phyloP scores from a whole-genome alignment of 2,888 invertebrate species.

The Mesorhabditis spiculigera region DNA sequence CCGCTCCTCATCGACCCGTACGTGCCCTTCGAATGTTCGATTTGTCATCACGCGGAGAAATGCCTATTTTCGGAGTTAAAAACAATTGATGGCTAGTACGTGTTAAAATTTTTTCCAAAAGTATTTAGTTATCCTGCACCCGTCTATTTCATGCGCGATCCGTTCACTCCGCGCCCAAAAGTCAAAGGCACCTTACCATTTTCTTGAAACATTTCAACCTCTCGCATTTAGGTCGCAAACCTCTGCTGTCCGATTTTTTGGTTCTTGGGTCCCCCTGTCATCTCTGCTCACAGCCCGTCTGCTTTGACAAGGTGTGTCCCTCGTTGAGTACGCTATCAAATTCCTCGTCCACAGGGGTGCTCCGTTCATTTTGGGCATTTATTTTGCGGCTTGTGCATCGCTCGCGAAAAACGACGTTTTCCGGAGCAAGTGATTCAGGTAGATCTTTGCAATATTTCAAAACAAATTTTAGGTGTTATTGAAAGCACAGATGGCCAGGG shows the following conservation, averaged over 20 bases:
- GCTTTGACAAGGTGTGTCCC: conserved; percentile 29
- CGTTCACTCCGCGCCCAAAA: conserved; percentile 33
- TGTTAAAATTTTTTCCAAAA: neutral
- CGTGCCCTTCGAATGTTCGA: conserved; percentile 32
- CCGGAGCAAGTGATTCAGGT: conserved; percentile 30
- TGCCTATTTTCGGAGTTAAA: conserved; percentile 31
- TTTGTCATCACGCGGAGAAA: conserved; percentile 32
- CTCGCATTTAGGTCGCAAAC: conserved; percentile 18
- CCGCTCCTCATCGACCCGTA: conserved; percentile 19
- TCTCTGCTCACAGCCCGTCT: conserved; percentile 29
- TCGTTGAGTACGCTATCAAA: neutral
- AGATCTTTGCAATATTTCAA: neutral
- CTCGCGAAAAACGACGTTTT: conserved; percentile 32
- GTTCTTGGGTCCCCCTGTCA: conserved; percentile 35
- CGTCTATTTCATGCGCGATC: conserved; percentile 41
- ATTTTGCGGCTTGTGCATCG: conserved; percentile 36
- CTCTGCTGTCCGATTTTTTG: conserved; percentile 33
- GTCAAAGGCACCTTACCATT: conserved; percentile 11
- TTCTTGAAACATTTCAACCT: neutral
- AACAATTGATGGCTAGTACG: conserved; percentile 33
- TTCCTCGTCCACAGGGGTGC: conserved; percentile 23
- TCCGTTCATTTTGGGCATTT: conserved; percentile 33
- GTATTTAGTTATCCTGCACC: conserved; percentile 32
- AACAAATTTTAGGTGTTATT: no score
- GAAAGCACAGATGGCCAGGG: no score